These are phyloP conservation scores for Triplophysa rosa DNA, from an alignment of 2,113 vertebrate species.

Conservation along the genomic window DNA sequence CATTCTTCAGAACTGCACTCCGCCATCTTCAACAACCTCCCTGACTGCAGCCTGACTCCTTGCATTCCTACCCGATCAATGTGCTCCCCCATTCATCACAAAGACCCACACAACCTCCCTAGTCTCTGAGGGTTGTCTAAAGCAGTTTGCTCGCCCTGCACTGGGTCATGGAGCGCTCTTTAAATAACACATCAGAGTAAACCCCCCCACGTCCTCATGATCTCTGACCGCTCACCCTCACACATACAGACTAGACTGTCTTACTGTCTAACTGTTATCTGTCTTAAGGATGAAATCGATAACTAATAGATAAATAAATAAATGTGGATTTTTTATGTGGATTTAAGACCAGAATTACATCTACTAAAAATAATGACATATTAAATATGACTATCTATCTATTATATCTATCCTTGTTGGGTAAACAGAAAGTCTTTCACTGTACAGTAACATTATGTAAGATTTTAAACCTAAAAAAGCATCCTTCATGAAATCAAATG, in stretches of 20 bases:
- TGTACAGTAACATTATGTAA: too few relatives aligned
- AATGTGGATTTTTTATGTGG: too few relatives aligned
- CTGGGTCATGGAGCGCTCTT: constrained; percentile 51
- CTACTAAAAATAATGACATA: too few relatives aligned
- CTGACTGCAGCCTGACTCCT: constrained; percentile 31
- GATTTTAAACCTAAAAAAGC: too few relatives aligned
- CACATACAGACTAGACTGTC: constrained; percentile 7
- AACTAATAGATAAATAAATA: too few relatives aligned
- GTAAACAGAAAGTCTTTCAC: too few relatives aligned
- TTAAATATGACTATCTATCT: too few relatives aligned
- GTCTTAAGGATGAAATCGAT: too few relatives aligned
- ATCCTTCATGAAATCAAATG: background rate
- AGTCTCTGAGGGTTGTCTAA: constrained; percentile 9
- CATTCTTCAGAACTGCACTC: constrained; percentile 54
- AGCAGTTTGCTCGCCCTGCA: constrained; percentile 17
- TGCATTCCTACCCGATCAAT: constrained; percentile 7
- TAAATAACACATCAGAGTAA: constrained; percentile 66
- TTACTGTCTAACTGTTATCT: too few relatives aligned
- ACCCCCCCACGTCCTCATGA: constrained; percentile 48
- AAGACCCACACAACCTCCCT: constrained; percentile 13
- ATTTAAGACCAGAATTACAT: too few relatives aligned
- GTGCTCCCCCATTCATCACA: constrained; percentile 16
- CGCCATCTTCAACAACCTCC: constrained; percentile 53
- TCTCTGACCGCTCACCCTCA: background rate
- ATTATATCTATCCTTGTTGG: too few relatives aligned